phyloP scores from a whole-genome alignment of 2,888 invertebrate species.

The Synergus umbraculus region DNA sequence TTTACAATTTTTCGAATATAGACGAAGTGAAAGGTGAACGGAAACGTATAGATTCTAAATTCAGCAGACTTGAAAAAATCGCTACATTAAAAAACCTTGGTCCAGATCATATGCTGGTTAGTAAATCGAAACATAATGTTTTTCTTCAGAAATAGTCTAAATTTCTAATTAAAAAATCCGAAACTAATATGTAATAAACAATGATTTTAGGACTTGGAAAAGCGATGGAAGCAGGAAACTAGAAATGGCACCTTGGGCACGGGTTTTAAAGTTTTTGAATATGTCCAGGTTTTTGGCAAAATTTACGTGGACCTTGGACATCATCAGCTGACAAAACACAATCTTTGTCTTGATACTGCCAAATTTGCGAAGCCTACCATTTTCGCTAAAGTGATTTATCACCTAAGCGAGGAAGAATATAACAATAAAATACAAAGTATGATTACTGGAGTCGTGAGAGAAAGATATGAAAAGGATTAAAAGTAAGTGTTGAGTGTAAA shows the following conservation, averaged over 20 bases:
- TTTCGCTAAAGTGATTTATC: slow-evolving; percentile 5
- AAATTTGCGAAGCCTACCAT: slow-evolving; percentile 7
- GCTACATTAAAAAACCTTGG: slow-evolving; percentile 12
- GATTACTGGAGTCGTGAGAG: not conserved
- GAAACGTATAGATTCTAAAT: slow-evolving; percentile 15
- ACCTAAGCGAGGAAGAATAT: slow-evolving; percentile 22
- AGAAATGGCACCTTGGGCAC: slow-evolving; percentile 14
- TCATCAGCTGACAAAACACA: not conserved
- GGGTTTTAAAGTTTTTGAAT: slow-evolving; percentile 10
- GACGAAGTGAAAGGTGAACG: slow-evolving; percentile 21
- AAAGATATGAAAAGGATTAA: slow-evolving; percentile 7
- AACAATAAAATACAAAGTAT: slow-evolving; percentile 11
- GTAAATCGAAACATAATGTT: not conserved
- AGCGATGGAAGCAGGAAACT: slow-evolving; percentile 24
- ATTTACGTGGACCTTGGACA: slow-evolving; percentile 1
- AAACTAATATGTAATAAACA: not conserved
- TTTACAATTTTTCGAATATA: not conserved
- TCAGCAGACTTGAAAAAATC: slow-evolving; percentile 18
- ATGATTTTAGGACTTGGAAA: slow-evolving; percentile 27
- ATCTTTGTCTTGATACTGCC: not conserved
- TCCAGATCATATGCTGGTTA: slow-evolving; percentile 1
- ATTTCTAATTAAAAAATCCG: not conserved
- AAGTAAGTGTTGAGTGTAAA: not conserved
- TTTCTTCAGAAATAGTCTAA: not conserved
- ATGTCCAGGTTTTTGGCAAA: slow-evolving; percentile 12